Evolutionary conservation across 2,888 invertebrate species (phyloP).

Genomic region (Cybosia mesomella): DNA sequence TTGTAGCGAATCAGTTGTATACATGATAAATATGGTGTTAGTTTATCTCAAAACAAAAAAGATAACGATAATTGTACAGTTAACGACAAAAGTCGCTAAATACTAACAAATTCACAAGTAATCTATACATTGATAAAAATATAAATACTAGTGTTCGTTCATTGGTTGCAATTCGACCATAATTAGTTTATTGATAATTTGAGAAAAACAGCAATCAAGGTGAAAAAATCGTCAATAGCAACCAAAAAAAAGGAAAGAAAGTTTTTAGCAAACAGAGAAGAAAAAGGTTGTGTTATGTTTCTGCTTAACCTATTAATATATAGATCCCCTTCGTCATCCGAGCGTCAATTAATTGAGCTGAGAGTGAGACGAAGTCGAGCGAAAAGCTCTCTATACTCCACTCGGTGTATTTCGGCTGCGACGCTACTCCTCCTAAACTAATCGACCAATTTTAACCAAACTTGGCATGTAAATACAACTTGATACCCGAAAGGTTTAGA

Average conservation of each 20-base stretch:
- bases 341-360: neutral
- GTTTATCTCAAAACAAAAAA: neutral
- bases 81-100: neutral
- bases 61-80: slow-evolving; percentile 5
- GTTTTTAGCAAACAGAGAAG: neutral
- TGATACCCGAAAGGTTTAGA: no score
- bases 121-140: no score
- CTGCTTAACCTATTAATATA: neutral
- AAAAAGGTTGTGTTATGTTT: no score
- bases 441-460: no score
- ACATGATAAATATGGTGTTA: neutral
- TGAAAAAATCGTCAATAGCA: neutral
- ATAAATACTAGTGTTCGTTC: no score
- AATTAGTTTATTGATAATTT: neutral
- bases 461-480: no score
- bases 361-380: no score
- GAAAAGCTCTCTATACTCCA: no score
- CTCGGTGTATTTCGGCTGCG: no score
- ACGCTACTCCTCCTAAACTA: no score
- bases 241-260: neutral
- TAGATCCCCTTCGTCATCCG: neutral
- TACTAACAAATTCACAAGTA: no score
- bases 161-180: neutral
- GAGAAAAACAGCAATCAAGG: neutral
- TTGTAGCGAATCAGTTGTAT: slow-evolving; percentile 1